These are phyloP conservation scores for Ellobius talpinus DNA, from an alignment of 2,113 vertebrate genomes.

Conservation along the genomic window DNA sequence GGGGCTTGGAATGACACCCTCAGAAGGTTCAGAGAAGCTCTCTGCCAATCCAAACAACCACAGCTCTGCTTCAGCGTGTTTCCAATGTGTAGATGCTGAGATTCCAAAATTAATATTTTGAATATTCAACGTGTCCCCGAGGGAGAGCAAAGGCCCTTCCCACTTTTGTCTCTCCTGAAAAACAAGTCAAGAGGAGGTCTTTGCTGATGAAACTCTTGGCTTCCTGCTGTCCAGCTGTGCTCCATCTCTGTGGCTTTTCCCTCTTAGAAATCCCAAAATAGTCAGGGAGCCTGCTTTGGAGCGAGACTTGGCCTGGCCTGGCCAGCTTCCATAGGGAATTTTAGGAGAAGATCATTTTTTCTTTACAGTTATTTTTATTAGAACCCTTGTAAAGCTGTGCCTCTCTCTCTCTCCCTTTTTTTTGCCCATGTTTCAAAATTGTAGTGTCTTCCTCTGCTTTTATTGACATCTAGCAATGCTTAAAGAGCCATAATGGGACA, in stretches of 20 bases:
- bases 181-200: conserved; percentile 78
- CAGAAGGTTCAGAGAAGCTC: background rate
- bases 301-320: conserved; percentile 72
- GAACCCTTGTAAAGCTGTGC: background rate
- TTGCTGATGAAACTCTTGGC: conserved; percentile 70
- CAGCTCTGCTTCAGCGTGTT: conserved; percentile 45
- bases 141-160: conserved; percentile 54
- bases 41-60: conserved; percentile 51
- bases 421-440: background rate
- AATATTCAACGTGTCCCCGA: conserved; percentile 57
- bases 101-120: conserved; percentile 80
- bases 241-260: conserved; percentile 70
- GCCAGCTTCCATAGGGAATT: conserved; percentile 67
- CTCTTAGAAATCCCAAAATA: conserved; percentile 76
- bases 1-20: conserved; percentile 11
- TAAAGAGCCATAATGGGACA: background rate
- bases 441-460: background rate
- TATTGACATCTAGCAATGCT: background rate
- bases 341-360: conserved; percentile 63
- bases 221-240: conserved; percentile 73
- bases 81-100: conserved; percentile 36
- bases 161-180: conserved; percentile 68
- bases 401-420: background rate
- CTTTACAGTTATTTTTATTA: conserved; percentile 20
- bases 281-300: conserved; percentile 52